These are phyloP conservation scores for Poecilobothrus nobilitatus DNA, from an alignment of 2,888 invertebrate genomes.

Conservation along the genomic window DNA sequence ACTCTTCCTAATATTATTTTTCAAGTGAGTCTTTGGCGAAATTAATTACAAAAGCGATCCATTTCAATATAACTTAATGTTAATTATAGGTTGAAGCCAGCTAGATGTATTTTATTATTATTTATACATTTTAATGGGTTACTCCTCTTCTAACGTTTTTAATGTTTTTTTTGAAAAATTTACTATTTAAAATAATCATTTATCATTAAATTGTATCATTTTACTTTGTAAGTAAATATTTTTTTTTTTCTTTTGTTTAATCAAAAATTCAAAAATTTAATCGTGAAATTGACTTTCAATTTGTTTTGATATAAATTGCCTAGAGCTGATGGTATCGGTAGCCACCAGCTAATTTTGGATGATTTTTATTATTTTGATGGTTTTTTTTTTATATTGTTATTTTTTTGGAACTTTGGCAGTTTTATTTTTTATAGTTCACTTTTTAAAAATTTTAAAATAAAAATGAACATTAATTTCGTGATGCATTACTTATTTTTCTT, in stretches of 20 bases:
- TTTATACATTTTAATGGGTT: no score
- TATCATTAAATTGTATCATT: no score
- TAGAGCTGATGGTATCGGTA: not conserved
- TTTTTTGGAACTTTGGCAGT: not conserved
- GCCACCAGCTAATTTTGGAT: not conserved
- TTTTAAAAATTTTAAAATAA: not conserved
- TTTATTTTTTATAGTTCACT: not conserved
- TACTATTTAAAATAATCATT: no score
- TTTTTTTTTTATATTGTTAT: not conserved
- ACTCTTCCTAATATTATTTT: no score
- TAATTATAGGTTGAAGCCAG: no score
- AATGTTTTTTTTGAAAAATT: no score
- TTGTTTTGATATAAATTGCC: not conserved
- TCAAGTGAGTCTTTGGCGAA: no score
- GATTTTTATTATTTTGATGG: not conserved
- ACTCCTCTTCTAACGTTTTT: no score
- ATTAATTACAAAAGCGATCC: no score
- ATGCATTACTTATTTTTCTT: not conserved
- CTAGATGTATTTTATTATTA: no score
- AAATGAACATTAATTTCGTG: not conserved
- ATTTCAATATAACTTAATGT: no score
- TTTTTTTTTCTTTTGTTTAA: not conserved
- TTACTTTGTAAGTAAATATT: no score
- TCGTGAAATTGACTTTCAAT: not conserved
- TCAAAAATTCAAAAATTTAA: not conserved